Conservation (phyloP, 2,113 vertebrate species). For the Oryzias melastigma region DNA sequence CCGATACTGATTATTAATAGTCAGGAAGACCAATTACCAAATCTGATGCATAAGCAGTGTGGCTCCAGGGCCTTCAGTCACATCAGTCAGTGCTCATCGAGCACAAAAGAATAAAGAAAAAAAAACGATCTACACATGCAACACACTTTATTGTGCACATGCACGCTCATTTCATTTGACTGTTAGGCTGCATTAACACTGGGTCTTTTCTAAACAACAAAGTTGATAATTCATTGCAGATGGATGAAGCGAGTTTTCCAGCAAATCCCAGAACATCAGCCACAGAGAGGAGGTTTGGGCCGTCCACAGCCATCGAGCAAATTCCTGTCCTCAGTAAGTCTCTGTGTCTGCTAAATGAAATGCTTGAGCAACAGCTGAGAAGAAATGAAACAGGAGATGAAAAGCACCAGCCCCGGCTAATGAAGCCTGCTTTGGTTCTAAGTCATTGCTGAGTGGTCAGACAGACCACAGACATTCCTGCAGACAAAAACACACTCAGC, state of each 20-base stretch:
- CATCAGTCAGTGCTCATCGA: too few relatives aligned
- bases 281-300: not conserved
- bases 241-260: not conserved
- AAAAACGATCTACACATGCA: too few relatives aligned
- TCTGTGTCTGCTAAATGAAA: constrained; percentile 28
- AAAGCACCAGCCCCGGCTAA: constrained; percentile 24
- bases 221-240: not conserved
- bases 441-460: constrained; percentile 37
- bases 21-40: too few relatives aligned
- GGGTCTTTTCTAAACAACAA: not conserved
- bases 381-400: constrained; percentile 15
- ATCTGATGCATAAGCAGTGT: too few relatives aligned
- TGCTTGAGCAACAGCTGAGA: constrained; percentile 14
- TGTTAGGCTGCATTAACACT: too few relatives aligned
- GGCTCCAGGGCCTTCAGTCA: too few relatives aligned
- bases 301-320: not conserved
- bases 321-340: constrained; percentile 11
- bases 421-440: constrained; percentile 41
- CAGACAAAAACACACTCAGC: constrained; percentile 50
- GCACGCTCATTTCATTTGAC: too few relatives aligned
- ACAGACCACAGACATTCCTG: constrained; percentile 56
- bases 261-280: not conserved
- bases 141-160: too few relatives aligned
- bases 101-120: too few relatives aligned
- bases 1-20: too few relatives aligned